Evolutionary conservation across 2,797 vertebrate species (phyloP), one percentile per base, ranked within the genome.

Genomic region (Takifugu rubripes): DNA sequence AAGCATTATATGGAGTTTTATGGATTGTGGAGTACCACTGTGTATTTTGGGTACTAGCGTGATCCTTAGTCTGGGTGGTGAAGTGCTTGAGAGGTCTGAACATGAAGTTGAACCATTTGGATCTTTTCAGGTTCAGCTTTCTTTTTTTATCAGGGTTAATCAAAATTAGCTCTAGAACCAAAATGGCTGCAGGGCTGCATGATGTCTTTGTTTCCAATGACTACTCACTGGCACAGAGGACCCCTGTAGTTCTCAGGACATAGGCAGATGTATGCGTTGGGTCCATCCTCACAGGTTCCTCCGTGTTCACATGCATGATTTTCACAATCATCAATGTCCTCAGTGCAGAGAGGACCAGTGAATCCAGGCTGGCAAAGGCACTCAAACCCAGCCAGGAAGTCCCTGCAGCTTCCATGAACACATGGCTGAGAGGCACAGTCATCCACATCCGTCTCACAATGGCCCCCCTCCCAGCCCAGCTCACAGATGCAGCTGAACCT

Each of bases 401-500:
- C 91, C 0, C 69, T 77, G 42, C 96, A 98, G 63, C 44, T 66
- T 27, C 96, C 96, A 0, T 93, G 90, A 2, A 87, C 64, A 0
- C 96, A 98, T 0, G 94, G 94, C 55, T 73, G 85, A 0, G 93
- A 87, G 1, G 68, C 79, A 33, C 96, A 98, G 9, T 97, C 94
- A 0, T 98, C 92, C 0, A 82, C 54, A 54, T 93, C 85, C 0
- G 52, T 25, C 63, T 95, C 89, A 3, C 96, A 98, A 6, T 49
- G 82, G 0, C 9, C 78, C 0, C 96, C 96, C 2, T 81, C 92
- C 96, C 96, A 96, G 8, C 94, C 94, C 0, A 66, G 25, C 0
- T 74, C 5, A 52, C 96, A 98, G 48, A 53, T n/a, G 5, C 96
- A 98, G 72, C 64, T 50, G 36, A 91, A 93, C 46, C 81, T 49